Percentiles rank a stretch among this genome's conserved stretches.
Evolutionary conservation across 2,888 invertebrate genomes (phyloP).

Genomic region (Carabus problematicus): DNA sequence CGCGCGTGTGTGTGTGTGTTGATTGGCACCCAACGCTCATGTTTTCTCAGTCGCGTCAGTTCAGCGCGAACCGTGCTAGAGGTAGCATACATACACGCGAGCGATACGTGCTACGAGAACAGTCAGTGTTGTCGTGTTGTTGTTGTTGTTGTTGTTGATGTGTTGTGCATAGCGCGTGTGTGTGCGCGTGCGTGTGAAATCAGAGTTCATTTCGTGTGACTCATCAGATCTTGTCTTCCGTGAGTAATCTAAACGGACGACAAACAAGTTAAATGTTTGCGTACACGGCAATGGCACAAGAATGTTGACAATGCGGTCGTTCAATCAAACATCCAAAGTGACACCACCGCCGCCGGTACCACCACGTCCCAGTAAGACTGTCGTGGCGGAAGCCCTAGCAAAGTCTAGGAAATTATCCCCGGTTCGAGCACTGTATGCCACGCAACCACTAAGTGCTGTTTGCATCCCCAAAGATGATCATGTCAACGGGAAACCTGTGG

Average conservation of each 20-base stretch:
- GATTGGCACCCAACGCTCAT: neutral
- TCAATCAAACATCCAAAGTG: conserved; percentile 33
- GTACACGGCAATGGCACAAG: conserved; percentile 6
- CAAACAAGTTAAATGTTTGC: conserved; percentile 1
- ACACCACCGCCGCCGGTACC: conserved; percentile 81
- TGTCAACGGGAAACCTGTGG: conserved; percentile 64
- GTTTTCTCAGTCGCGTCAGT: conserved; percentile 21
- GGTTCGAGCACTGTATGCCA: conserved; percentile 22
- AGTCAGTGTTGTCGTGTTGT: neutral
- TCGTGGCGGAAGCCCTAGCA: conserved; percentile 76
- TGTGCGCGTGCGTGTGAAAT: neutral
- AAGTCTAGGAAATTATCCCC: conserved; percentile 63
- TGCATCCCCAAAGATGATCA: conserved; percentile 50
- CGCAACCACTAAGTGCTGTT: conserved; percentile 27
- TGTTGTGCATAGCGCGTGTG: neutral
- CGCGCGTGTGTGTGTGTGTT: neutral
- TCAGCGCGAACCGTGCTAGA: conserved; percentile 13
- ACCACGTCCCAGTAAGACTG: conserved; percentile 77
- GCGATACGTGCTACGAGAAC: neutral
- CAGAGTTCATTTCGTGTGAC: too few species aligned
- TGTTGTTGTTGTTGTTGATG: neutral
- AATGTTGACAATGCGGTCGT: conserved; percentile 30
- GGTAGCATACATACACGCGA: conserved; percentile 16
- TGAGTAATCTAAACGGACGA: neutral
- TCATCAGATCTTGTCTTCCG: too few species aligned